Conservation (phyloP, 2,113 vertebrate genomes). For the Heterochromis multidens region DNA sequence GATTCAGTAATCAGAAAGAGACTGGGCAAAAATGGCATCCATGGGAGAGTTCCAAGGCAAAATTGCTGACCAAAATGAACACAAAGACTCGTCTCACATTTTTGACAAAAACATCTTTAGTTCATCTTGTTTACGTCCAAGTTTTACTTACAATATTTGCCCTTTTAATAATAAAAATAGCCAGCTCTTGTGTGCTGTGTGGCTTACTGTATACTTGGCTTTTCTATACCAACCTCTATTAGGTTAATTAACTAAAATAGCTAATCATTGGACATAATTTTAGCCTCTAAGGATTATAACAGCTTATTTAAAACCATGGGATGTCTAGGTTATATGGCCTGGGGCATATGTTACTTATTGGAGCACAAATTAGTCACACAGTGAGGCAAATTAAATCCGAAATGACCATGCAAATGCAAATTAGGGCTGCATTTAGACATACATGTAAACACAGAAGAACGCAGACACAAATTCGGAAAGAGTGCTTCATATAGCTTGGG, state of each 20-base stretch:
- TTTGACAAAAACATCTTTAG: too few species aligned
- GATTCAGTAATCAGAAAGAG: too few species aligned
- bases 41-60: too few species aligned
- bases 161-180: background rate
- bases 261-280: constrained; percentile 39
- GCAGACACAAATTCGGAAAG: background rate
- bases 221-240: constrained; percentile 22
- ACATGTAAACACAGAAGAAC: constrained; percentile 17
- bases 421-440: constrained; percentile 45
- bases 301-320: constrained; percentile 44
- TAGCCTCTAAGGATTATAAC: constrained; percentile 20
- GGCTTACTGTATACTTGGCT: constrained; percentile 1
- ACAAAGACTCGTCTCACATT: too few species aligned
- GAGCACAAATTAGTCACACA: constrained; percentile 67
- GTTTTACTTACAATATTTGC: background rate
- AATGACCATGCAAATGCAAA: constrained; percentile 72
- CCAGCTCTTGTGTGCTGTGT: background rate
- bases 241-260: constrained; percentile 54
- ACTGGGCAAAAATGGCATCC: too few species aligned
- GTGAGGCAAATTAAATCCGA: constrained; percentile 63
- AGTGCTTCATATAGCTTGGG: constrained; percentile 35
- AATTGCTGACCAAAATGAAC: too few species aligned
- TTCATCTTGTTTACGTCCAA: background rate
- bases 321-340: constrained; percentile 40
- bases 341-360: constrained; percentile 62